Percentiles rank a stretch among this genome's conserved stretches.
phyloP scores from a whole-genome alignment of 2,888 invertebrate genomes.

The Himalopsyche kuldschensis region DNA sequence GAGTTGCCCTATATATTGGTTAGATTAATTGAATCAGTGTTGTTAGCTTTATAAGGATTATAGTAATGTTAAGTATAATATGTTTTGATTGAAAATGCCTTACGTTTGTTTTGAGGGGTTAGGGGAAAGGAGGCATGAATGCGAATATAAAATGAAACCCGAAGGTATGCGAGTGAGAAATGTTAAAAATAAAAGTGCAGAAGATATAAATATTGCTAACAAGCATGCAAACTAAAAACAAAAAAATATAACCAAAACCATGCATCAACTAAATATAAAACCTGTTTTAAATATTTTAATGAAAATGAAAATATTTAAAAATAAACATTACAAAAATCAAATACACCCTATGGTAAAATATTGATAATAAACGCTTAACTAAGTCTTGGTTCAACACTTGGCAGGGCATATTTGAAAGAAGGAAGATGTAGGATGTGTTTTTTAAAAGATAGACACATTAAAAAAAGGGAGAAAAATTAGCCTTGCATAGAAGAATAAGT shows the following conservation, averaged over 20 bases:
- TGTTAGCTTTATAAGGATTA: not conserved
- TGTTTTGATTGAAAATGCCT: conserved; percentile 35
- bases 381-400: not conserved
- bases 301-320: no score
- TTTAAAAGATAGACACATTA: no score
- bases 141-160: not conserved
- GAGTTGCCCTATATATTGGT: not conserved
- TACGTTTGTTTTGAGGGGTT: conserved; percentile 12
- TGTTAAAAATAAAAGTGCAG: not conserved
- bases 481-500: no score
- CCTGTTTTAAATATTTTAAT: no score
- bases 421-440: no score
- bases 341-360: no score
- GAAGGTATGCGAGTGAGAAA: conserved; percentile 16
- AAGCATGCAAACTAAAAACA: not conserved
- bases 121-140: not conserved
- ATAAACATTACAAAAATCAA: no score
- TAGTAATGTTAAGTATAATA: not conserved
- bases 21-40: not conserved
- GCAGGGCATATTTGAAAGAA: no score
- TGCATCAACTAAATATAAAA: not conserved
- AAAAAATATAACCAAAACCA: not conserved
- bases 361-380: no score
- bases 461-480: no score
- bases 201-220: not conserved